Percentiles rank a stretch among this genome's conserved stretches.
phyloP scores from a whole-genome alignment of 35 echinoderm and acorn worm genomes.

The Ophiothrix spiculata region DNA sequence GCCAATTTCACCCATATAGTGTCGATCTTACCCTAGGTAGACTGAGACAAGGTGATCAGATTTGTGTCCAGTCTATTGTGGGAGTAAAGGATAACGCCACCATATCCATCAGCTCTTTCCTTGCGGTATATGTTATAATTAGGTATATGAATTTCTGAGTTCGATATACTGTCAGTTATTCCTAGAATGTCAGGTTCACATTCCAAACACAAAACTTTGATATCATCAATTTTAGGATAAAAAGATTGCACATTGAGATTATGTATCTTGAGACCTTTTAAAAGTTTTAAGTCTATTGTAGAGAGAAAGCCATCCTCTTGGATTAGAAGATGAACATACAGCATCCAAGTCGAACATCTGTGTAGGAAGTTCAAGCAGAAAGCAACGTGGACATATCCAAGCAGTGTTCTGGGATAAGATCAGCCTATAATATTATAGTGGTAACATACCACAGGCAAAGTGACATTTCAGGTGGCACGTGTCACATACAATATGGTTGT shows the following conservation, averaged over 20 bases:
- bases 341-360: too few relatives aligned
- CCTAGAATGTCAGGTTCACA: constrained; percentile 13
- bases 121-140: constrained; percentile 12
- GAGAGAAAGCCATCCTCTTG: background rate
- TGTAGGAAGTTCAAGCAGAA: background rate
- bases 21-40: background rate
- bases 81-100: background rate
- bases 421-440: background rate
- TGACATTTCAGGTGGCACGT: background rate
- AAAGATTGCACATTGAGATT: constrained; percentile 6
- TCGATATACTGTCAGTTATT: background rate
- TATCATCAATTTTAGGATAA: background rate
- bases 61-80: constrained; percentile 8
- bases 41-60: background rate
- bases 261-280: background rate
- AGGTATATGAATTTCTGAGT: background rate
- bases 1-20: constrained; percentile 20
- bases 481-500: background rate
- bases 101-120: constrained; percentile 14
- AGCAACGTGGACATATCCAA: background rate
- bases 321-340: too few relatives aligned
- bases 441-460: background rate
- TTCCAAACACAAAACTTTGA: background rate
- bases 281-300: background rate
- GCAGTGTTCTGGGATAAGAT: background rate